phyloP scores from a whole-genome alignment of 2,113 vertebrate species.

The Gallinago undulata region DNA sequence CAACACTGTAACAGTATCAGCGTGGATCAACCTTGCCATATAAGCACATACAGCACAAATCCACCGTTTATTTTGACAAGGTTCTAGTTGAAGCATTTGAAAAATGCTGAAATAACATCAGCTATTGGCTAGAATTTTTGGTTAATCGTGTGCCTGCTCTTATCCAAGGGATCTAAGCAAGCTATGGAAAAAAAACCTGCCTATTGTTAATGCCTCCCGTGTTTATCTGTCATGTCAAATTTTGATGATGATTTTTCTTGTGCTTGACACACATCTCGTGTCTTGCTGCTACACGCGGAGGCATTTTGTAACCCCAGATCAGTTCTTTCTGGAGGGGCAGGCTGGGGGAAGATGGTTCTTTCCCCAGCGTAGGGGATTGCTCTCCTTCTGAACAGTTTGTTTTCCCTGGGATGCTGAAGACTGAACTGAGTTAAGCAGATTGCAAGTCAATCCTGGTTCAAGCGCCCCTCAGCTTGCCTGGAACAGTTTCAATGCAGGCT shows the following conservation, averaged over 20 bases:
- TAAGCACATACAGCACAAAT: slow-evolving; percentile 79
- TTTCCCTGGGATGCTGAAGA: background rate
- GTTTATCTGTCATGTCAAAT: slow-evolving; percentile 44
- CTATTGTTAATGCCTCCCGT: slow-evolving; percentile 44
- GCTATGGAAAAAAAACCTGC: slow-evolving; percentile 35
- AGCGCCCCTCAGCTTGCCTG: background rate
- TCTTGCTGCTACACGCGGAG: slow-evolving; percentile 1
- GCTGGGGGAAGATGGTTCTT: background rate
- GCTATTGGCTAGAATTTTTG: slow-evolving; percentile 53
- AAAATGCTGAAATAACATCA: slow-evolving; percentile 73
- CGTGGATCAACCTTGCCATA: slow-evolving; percentile 78
- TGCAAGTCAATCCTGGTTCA: background rate
- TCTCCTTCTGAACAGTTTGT: background rate
- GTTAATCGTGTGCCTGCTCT: slow-evolving; percentile 32
- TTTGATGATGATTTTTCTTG: slow-evolving; percentile 43
- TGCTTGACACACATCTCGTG: slow-evolving; percentile 39
- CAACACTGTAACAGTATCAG: slow-evolving; percentile 69
- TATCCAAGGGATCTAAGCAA: slow-evolving; percentile 39
- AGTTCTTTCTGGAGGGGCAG: background rate
- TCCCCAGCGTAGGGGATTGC: background rate
- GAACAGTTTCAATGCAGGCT: background rate
- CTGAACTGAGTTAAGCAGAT: background rate
- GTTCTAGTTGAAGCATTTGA: slow-evolving; percentile 72
- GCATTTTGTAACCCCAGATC: background rate
- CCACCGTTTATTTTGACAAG: slow-evolving; percentile 75